These are phyloP conservation scores for Sinotaia quadrata DNA, from an alignment of 2,888 invertebrate species.

Conservation along the genomic window DNA sequence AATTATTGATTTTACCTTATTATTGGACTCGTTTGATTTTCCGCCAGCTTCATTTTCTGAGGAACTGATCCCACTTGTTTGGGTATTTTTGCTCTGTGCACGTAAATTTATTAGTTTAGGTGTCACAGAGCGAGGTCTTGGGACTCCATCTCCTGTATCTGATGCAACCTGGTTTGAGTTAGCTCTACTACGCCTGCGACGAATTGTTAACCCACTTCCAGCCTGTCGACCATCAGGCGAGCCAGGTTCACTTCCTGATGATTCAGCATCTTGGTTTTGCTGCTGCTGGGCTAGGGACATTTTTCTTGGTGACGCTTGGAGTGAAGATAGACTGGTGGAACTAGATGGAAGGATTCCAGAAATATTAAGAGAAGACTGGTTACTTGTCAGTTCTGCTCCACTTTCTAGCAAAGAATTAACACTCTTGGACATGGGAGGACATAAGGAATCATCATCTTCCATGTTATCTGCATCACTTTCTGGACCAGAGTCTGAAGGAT, in stretches of 20 bases:
- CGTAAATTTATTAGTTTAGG: slow-evolving; percentile 31
- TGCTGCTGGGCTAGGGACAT: slow-evolving; percentile 10
- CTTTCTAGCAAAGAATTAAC: not conserved
- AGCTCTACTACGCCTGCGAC: slow-evolving; percentile 20
- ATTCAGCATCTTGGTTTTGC: slow-evolving; percentile 16
- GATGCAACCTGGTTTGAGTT: slow-evolving; percentile 18
- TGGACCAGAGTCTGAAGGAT: slow-evolving; percentile 38
- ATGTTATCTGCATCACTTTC: slow-evolving; percentile 32
- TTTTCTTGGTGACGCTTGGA: slow-evolving; percentile 18
- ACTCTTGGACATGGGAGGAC: not conserved
- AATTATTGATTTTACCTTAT: slow-evolving; percentile 38
- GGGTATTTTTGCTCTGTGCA: slow-evolving; percentile 14
- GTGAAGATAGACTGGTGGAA: not conserved
- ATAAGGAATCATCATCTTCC: slow-evolving; percentile 13
- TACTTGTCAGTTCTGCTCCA: not conserved
- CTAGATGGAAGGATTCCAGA: not conserved
- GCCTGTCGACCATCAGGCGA: slow-evolving; percentile 17
- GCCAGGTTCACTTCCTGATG: slow-evolving; percentile 21
- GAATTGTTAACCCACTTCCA: slow-evolving; percentile 7
- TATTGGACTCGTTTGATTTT: slow-evolving; percentile 30
- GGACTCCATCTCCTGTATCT: not conserved
- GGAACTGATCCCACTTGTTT: slow-evolving; percentile 32
- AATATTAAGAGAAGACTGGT: not conserved
- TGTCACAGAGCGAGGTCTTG: slow-evolving; percentile 1
- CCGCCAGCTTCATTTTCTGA: slow-evolving; percentile 38